phyloP scores from a whole-genome alignment of 2,888 invertebrate species.

The Pandemis corylana region DNA sequence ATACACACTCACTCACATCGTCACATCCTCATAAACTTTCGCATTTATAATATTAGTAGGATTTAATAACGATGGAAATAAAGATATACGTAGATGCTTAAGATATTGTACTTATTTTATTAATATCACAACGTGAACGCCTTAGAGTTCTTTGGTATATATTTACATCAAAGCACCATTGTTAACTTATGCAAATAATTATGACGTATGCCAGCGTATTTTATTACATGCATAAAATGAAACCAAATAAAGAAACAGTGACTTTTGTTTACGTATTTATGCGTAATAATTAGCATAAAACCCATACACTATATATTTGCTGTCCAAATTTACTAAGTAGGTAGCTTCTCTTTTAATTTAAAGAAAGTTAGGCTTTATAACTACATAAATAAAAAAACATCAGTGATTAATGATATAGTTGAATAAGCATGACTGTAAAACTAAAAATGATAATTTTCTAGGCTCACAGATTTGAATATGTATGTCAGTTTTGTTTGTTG shows the following conservation, averaged over 20 bases:
- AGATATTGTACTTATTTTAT: neutral
- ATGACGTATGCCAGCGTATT: neutral
- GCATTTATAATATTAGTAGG: no score
- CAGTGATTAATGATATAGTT: neutral
- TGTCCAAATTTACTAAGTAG: neutral
- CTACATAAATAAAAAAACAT: neutral
- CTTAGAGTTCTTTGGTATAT: neutral
- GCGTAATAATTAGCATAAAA: constrained; percentile 11
- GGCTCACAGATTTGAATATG: constrained; percentile 1
- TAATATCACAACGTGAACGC: neutral
- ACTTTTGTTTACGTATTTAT: neutral
- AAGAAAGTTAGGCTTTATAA: neutral
- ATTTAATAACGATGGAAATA: neutral
- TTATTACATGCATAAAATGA: neutral
- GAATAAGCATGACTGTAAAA: neutral
- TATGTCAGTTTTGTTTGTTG: constrained; percentile 15
- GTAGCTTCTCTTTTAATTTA: neutral
- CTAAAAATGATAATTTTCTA: constrained; percentile 7
- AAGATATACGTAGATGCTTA: neutral
- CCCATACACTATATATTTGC: neutral
- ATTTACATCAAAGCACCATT: neutral
- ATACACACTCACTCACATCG: no score
- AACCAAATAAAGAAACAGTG: neutral
- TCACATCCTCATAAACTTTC: no score
- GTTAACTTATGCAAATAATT: neutral